Conservation (phyloP, 2,797 vertebrate species). For the Xenentodon cancila region DNA sequence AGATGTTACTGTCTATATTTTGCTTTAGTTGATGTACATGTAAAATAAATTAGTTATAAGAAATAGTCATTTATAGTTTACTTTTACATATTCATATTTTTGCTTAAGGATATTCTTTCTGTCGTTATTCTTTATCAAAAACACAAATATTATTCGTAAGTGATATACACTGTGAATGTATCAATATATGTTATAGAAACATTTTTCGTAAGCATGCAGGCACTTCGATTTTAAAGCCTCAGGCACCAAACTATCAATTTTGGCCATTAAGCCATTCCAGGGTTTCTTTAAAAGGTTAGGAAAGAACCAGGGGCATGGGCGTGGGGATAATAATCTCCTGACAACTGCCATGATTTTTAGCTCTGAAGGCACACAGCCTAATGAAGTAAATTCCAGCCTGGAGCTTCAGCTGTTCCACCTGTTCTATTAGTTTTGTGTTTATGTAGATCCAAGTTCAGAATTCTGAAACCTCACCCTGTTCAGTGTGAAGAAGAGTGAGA, state of each 20-base stretch:
- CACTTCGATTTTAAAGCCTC: conserved; percentile 11
- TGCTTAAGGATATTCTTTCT: too few relatives aligned
- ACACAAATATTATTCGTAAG: background rate
- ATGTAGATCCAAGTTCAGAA: conserved; percentile 56
- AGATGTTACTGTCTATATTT: too few relatives aligned
- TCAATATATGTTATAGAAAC: background rate
- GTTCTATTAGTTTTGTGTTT: conserved; percentile 63
- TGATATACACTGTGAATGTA: background rate
- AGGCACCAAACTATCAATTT: conserved; percentile 29
- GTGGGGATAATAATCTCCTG: conserved; percentile 48
- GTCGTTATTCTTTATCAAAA: background rate
- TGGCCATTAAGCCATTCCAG: conserved; percentile 25
- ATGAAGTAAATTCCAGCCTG: conserved; percentile 48
- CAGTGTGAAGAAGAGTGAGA: conserved; percentile 14
- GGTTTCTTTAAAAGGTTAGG: conserved; percentile 25
- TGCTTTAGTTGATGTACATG: too few relatives aligned
- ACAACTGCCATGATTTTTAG: conserved; percentile 38
- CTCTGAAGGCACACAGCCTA: conserved; percentile 49
- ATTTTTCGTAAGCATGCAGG: conserved; percentile 4
- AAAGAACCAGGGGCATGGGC: conserved; percentile 9
- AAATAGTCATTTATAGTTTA: too few relatives aligned
- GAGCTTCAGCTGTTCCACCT: conserved; percentile 25
- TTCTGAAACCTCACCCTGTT: conserved; percentile 39
- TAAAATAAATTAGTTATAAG: too few relatives aligned
- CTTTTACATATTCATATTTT: too few relatives aligned